Conservation (phyloP, 2,888 invertebrate species). For the Argyresthia goedartella region DNA sequence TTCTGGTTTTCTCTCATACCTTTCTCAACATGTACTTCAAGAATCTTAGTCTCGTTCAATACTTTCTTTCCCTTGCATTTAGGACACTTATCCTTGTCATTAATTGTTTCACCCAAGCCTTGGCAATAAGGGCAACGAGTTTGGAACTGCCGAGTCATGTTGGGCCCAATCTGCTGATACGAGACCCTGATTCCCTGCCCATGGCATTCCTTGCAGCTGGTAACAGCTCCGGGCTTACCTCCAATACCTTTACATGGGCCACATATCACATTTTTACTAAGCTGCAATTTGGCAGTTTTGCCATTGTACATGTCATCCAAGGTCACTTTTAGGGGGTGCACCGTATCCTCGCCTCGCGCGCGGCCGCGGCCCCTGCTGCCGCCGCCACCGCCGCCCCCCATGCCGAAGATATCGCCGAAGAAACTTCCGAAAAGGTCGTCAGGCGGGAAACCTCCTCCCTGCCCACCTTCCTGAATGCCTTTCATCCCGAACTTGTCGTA, state of each 20-base stretch:
- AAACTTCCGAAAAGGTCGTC: constrained; percentile 79
- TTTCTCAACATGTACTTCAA: constrained; percentile 90
- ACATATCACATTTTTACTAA: constrained; percentile 88
- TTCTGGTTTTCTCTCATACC: constrained; percentile 91
- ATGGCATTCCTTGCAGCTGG: constrained; percentile 79
- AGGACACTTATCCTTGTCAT: constrained; percentile 86
- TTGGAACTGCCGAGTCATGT: constrained; percentile 75
- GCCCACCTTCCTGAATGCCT: constrained; percentile 86
- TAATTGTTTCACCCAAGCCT: constrained; percentile 80
- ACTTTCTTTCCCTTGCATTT: constrained; percentile 89
- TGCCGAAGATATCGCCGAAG: constrained; percentile 73
- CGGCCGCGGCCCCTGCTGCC: constrained; percentile 69
- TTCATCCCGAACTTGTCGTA: constrained; percentile 92
- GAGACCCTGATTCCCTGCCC: constrained; percentile 83
- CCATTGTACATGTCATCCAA: constrained; percentile 94
- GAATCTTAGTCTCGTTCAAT: constrained; percentile 82
- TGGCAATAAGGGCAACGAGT: constrained; percentile 73
- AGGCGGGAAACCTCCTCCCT: constrained; percentile 65
- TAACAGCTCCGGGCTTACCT: constrained; percentile 77
- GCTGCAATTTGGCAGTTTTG: constrained; percentile 84
- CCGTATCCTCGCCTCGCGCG: constrained; percentile 83
- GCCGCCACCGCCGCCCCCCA: constrained; percentile 70
- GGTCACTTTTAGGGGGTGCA: constrained; percentile 86
- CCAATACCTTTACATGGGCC: constrained; percentile 82
- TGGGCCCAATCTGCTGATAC: constrained; percentile 76